Base-by-base conservation (phyloP, 1,140 invertebrate genomes). In the Thaumatotibia leucotreta region DNA sequence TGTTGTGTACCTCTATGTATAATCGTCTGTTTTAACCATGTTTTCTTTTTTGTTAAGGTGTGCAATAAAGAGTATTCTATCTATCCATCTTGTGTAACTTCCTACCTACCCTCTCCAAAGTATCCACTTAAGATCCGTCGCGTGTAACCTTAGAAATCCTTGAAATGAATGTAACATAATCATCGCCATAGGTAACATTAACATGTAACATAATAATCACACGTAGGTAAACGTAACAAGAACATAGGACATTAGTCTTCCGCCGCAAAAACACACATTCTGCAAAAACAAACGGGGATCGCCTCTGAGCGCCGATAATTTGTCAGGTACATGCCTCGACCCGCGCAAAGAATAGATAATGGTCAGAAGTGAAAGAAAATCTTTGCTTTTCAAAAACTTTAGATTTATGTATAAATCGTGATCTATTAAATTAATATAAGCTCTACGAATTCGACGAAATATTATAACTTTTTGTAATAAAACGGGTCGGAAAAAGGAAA, bases 221-320 rank as follows among this genome's bases (percentile, higher is more conserved):
- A 2, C 52, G 9, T 4, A 17, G 20, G 22, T 27, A 35, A 32
- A 14, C 61, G 6, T 61, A 61, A 61, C 23, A 23, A 61, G 6
- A 62, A 65, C 29, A 65, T 23, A 20, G 50, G 62, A 63, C 81
- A 88, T 88, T 88, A 88, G 85, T 84, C 82, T 78, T 74, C 72
- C 68, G 67, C 68, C 74, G 77, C 79, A 83, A 84, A 86, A 86
- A 90, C 82, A 83, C 66, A 73, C 74, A 77, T 77, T 85, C 80
- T 80, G 83, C 88, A 88, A 88, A 90, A 90, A 90, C 88, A 90
- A 86, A 87, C 83, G 84, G 77, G 82, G 81, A 85, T 88, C 87
- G 79, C 81, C 74, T 75, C 77, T 75, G 78, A 83, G 69, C 80
- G 73, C 54, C 67, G 81, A 83, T 87, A 84, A 89, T 90, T 90